phyloP scores from a whole-genome alignment of 1,140 invertebrate genomes.

The Drosophila dunni region DNA sequence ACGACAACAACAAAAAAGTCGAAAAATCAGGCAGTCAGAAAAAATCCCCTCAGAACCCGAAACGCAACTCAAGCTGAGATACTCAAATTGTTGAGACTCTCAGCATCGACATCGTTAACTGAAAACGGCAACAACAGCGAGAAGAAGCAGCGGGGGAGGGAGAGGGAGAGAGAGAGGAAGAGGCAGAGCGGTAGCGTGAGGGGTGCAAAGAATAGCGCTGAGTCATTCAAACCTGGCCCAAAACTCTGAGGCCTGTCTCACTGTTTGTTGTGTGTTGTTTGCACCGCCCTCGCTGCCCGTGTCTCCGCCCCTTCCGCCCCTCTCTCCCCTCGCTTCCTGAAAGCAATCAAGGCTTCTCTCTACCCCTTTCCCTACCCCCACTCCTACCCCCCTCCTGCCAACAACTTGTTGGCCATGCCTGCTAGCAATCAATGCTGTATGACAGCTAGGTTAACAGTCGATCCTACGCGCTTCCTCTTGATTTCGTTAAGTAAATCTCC shows the following conservation, averaged over 20 bases:
- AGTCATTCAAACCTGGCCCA: slow-evolving; percentile 59
- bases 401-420: slow-evolving; percentile 49
- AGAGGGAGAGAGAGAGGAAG: too few species aligned
- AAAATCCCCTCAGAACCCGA: background rate
- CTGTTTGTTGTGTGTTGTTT: slow-evolving; percentile 9
- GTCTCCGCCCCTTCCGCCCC: slow-evolving; percentile 3
- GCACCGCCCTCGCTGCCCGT: slow-evolving; percentile 45
- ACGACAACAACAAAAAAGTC: too few species aligned
- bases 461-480: slow-evolving; percentile 81
- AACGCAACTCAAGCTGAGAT: slow-evolving; percentile 7
- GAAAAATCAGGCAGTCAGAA: background rate
- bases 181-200: background rate
- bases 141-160: too few species aligned
- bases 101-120: slow-evolving; percentile 54
- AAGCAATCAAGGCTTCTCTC: slow-evolving; percentile 64
- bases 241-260: slow-evolving; percentile 19
- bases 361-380: background rate
- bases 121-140: slow-evolving; percentile 27
- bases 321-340: slow-evolving; percentile 5
- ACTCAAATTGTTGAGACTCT: background rate
- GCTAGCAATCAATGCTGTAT: slow-evolving; percentile 79
- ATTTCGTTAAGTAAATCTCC: slow-evolving; percentile 82
- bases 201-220: slow-evolving; percentile 48
- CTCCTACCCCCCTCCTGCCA: background rate
- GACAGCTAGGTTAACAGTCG: slow-evolving; percentile 80